Percentiles rank a stretch among this genome's conserved stretches.
These are phyloP conservation scores for Epizoanthus ramosus DNA, from an alignment of 92 coral and sea anemone genomes.

Conservation along the genomic window DNA sequence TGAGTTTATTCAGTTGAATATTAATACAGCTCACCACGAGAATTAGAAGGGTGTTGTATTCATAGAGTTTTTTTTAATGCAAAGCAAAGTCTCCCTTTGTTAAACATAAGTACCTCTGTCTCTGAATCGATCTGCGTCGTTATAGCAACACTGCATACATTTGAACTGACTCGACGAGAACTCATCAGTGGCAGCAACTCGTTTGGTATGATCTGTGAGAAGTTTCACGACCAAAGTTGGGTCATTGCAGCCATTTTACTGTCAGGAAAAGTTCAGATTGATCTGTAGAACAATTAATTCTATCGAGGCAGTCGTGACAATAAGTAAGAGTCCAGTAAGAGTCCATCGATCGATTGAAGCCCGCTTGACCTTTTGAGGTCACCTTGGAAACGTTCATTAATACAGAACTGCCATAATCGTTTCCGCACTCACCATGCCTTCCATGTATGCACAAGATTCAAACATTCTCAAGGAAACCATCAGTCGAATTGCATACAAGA, in stretches of 20 bases:
- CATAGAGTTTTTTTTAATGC: too few species aligned
- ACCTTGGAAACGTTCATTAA: neutral
- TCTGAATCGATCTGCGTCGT: neutral
- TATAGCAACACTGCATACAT: conserved; percentile 2
- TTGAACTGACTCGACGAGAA: neutral
- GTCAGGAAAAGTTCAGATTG: neutral
- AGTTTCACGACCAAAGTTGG: neutral
- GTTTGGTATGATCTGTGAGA: neutral
- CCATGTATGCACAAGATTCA: conserved; percentile 49
- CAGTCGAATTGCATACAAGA: conserved; percentile 67
- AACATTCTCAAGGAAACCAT: conserved; percentile 70
- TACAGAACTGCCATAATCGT: neutral
- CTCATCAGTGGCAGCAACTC: too few species aligned
- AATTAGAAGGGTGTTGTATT: too few species aligned
- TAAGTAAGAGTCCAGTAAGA: neutral
- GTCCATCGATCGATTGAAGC: neutral
- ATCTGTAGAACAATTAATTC: neutral
- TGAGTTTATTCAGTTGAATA: too few species aligned
- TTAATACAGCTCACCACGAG: too few species aligned
- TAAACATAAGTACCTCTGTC: too few species aligned
- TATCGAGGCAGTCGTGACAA: neutral
- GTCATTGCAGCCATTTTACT: neutral
- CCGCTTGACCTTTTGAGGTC: neutral
- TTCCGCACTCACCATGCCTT: conserved; percentile 40
- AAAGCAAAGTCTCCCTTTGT: too few species aligned